Base-by-base conservation (phyloP, 2,888 invertebrate species). In the Leptothorax acervorum region DNA sequence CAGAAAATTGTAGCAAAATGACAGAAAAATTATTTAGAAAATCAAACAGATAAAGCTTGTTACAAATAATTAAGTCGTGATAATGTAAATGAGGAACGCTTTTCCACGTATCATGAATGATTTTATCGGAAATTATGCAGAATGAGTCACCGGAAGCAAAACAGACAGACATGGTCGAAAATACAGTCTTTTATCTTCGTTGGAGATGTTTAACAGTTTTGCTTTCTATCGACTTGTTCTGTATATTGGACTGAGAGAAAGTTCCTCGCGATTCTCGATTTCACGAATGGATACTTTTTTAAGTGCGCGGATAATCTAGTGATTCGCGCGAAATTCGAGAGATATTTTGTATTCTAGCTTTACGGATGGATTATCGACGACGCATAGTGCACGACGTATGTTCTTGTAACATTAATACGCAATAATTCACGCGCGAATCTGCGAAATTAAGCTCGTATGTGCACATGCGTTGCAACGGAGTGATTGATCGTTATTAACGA, bases 331-430 rank as follows among this genome's bases (percentile, higher is more conserved):
- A 42, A 70, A 70, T 66, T 62, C 71, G 66, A 76, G 57, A 66
- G 76, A 82, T 91, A 90, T 89, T 89, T 89, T 91, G 66, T 90
- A 85, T 73, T 66, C 70, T 86, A 88, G 87, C 83, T 86, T 68
- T 85, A 42, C 68, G 53, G 81, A 31, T 51, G 23, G 70, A 71
- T 57, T 78, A 76, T 23, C 73, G 68, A 71, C 39, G 62, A 76
- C 45, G 75, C 83, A 82, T 75, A 73, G 35, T 71, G 66, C 23
- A 9, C 42, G 78, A 75, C 60, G 55, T 82, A 48, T 73, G 83
- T 65, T 39, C 53, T 81, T 83, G 53, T 63, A 76, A 63, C 35
- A 35, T 55, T 75, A 75, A 48, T 42, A 68, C 18, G 55, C 55
- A 84, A 57, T 73, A 18, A 78, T 76, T 60, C 66, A 70, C 31